Base-by-base conservation (phyloP, 2,888 invertebrate genomes). In the Tupiocoris notatus region DNA sequence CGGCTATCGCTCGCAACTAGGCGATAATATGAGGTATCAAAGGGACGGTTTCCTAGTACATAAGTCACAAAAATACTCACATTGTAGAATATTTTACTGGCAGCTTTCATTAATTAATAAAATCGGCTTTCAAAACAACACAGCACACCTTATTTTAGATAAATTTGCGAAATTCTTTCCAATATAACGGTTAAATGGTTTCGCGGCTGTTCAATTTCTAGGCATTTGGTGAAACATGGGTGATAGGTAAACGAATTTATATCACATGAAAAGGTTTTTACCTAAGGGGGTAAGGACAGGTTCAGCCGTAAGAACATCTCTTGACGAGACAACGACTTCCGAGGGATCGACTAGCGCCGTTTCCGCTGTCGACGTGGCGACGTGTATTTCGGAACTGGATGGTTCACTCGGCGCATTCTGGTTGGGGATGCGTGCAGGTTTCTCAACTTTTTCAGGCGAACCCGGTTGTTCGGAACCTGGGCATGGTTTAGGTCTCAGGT, bases 241-340 rank as follows among this genome's bases (percentile, higher is more conserved):
- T 7, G 9, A 54, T 54, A 7, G 54, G 16, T 9, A 54, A 54
- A 54, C 7, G 7, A 54, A 54, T 9, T 54, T 9, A 16, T 7
- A 12, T 7, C 61, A 17, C 9, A 39, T 2, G n/a, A n/a, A n/a
- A n/a, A n/a, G 22, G 56, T 71, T 77, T 83, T 83, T 87, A 91
- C 91, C 91, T 84, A 91, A 87, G 80, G 92, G 91, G 78, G 92
- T 92, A 81, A 92, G 86, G 82, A 92, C 91, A 79, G 92, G 90
- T 83, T 92, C 90, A 20, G 93, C 92, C 75, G 89, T 89, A 82
- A 90, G 90, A 70, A 92, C 89, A 75, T 91, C 89, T 81, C 89
- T 88, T 81, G 90, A 88, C 81, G 89, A 89, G 79, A 92, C 88
- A 81, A 89, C 89, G 81, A 92, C 91, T 84, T 92, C 92, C 78